Conservation (phyloP, 2,113 vertebrate species). For the Crotalus helleri region DNA sequence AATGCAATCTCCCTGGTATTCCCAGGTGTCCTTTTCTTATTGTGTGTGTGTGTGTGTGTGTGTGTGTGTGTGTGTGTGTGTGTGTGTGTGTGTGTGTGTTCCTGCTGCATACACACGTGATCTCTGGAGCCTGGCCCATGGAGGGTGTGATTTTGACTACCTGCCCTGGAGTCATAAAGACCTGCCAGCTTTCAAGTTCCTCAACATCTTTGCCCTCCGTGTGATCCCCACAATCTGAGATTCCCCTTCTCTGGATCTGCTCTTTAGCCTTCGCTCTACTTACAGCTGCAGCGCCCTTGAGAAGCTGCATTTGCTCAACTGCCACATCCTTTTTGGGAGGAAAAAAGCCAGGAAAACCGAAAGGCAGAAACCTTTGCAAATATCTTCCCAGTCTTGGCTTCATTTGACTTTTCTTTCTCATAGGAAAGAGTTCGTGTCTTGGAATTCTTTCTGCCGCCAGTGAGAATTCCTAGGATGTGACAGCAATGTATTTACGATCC, state of each 20-base stretch:
- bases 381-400: too few relatives aligned
- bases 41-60: not conserved
- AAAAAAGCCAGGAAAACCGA: not conserved
- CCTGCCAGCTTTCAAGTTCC: not conserved
- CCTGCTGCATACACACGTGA: not conserved
- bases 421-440: not conserved
- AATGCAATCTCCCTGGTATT: not conserved
- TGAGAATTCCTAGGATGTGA: not conserved
- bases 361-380: not conserved
- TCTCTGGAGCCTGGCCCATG: not conserved
- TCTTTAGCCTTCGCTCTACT: not conserved
- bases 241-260: not conserved
- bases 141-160: not conserved
- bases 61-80: not conserved
- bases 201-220: fast-evolving
- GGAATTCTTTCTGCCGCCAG: not conserved
- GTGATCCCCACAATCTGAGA: not conserved
- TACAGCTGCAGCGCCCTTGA: not conserved
- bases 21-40: not conserved
- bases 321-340: not conserved
- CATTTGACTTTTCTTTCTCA: not conserved
- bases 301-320: not conserved
- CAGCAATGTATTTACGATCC: not conserved
- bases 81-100: too few relatives aligned
- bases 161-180: not conserved